phyloP scores from a whole-genome alignment of 1,140 invertebrate species.

The Hestina assimilis region DNA sequence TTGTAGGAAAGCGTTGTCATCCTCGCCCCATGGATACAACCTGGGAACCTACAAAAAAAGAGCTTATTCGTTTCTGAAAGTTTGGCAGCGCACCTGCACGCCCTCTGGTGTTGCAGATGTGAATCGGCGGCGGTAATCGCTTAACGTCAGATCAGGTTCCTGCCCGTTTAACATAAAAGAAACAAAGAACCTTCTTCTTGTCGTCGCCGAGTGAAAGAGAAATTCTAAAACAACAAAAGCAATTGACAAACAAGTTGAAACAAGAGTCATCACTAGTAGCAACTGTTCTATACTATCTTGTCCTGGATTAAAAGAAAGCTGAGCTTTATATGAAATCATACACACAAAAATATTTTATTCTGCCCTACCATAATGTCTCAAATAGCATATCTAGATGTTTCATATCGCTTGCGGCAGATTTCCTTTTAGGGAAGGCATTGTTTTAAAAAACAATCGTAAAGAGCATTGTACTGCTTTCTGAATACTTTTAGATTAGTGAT shows the following conservation, averaged over 20 bases:
- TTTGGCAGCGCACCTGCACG: too few relatives aligned
- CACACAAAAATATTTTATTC: not conserved
- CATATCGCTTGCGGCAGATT: not conserved
- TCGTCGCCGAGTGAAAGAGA: too few relatives aligned
- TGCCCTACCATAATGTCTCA: not conserved
- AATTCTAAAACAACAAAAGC: not conserved
- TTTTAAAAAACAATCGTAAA: constrained; percentile 23
- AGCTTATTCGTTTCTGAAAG: too few relatives aligned
- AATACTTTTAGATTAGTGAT: constrained; percentile 9
- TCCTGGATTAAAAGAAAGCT: constrained; percentile 21
- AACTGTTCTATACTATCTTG: not conserved
- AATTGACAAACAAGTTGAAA: not conserved
- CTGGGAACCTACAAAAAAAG: too few relatives aligned
- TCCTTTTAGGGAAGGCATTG: constrained; percentile 24
- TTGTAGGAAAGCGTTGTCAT: too few relatives aligned
- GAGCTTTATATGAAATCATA: not conserved
- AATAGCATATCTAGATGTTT: not conserved
- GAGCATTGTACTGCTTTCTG: constrained; percentile 17
- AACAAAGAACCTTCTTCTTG: too few relatives aligned
- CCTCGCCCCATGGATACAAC: too few relatives aligned
- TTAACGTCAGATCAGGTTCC: too few relatives aligned
- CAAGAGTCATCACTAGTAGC: constrained; percentile 8
- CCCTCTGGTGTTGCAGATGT: too few relatives aligned
- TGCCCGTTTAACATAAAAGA: too few relatives aligned
- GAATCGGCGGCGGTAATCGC: too few relatives aligned